Base-by-base conservation (phyloP, 2,113 vertebrate genomes). In the Pelobates fuscus region DNA sequence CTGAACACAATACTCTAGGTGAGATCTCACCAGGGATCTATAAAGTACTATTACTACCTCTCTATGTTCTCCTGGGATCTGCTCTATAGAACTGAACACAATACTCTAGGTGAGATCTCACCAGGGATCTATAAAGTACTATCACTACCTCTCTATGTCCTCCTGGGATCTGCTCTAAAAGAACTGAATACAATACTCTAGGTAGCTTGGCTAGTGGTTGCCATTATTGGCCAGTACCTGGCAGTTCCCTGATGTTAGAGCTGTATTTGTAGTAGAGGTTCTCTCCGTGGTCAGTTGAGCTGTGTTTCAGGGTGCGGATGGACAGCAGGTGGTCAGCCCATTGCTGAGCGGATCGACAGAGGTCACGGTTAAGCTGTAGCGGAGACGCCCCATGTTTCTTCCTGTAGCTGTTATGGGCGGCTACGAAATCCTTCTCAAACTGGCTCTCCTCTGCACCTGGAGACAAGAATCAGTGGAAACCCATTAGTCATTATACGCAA, bases 311-410 rank as follows among this genome's bases (percentile, higher is more conserved):
- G 0, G 0, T 1, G 0, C 25, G 49, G 0, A 0, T 71, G 2
- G 6, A 2, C 27, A 87, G 78, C 75, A 89, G 32, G 41, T 84
- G 58, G 2, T 90, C 57, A 0, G 90, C 90, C 90, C 90, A 92
- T 12, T 70, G 52, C 81, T 91, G 89, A 20, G 87, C 86, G 0
- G 70, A 10, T 0, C n/a, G 21, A 5, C 32, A 81, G 62, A 92
- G 55, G 3, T 86, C 83, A 0, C 3, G 32, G 37, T 59, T 88
- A 0, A 84, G 25, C 1, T 24, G 81, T 63, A 92, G 67, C 0
- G 78, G 58, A 0, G 72, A 54, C 2, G 81, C 37, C 0, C 30
- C 15, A 37, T 92, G 90, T 24, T 62, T 69, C 1, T 29, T 62
- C 18, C 90, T 82, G 79, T 84, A 86, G 3, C 30, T 1, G 7